Conservation (phyloP, 2,888 invertebrate species). For the Willowsia nigromaculata region DNA sequence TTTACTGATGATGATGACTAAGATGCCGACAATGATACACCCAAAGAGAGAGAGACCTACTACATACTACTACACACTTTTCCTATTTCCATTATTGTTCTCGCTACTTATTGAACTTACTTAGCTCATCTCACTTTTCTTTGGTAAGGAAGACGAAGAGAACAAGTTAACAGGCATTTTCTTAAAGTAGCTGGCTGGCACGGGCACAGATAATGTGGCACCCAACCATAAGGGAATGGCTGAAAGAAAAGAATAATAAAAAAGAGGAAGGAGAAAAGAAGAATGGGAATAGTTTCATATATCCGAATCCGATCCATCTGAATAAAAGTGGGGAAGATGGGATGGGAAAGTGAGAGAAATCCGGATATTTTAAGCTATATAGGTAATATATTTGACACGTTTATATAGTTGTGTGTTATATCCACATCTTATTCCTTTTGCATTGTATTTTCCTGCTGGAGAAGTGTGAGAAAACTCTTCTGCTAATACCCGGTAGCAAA, state of each 20-base stretch:
- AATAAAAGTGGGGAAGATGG: conserved; percentile 58
- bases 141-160: background rate
- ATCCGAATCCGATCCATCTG: conserved; percentile 71
- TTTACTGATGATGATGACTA: conserved; percentile 50
- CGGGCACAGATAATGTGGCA: conserved; percentile 71
- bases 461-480: conserved; percentile 56
- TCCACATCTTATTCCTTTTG: background rate
- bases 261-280: conserved; percentile 59
- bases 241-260: conserved; percentile 53
- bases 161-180: conserved; percentile 65
- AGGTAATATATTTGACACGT: background rate
- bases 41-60: background rate
- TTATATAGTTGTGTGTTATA: background rate
- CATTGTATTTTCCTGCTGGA: background rate
- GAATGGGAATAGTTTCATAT: conserved; percentile 68
- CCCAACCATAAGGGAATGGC: conserved; percentile 69
- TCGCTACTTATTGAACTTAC: conserved; percentile 69
- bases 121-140: conserved; percentile 68
- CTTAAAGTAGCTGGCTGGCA: conserved; percentile 71
- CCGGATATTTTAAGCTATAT: conserved; percentile 69
- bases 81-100: conserved; percentile 62
- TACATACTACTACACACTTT: conserved; percentile 1
- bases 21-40: background rate
- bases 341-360: conserved; percentile 46
- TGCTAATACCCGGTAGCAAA: conserved; percentile 60